Percentiles rank a stretch among this genome's conserved stretches.
Conservation (phyloP, 92 coral and sea anemone genomes). For the Pocillopora grandis region DNA sequence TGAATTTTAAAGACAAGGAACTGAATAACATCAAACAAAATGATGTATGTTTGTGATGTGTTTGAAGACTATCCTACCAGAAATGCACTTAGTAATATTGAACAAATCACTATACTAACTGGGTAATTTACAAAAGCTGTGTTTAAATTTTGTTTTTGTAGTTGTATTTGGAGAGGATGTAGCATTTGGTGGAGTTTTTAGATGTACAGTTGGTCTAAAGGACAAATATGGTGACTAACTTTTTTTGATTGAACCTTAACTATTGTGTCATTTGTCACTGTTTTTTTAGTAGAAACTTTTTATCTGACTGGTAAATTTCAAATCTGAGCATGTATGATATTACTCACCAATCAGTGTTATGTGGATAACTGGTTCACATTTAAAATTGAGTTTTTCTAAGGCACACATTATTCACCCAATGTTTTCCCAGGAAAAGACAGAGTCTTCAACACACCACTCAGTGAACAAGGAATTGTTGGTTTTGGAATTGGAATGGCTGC, state of each 20-base stretch:
- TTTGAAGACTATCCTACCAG: no score
- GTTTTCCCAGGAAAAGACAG: conserved; percentile 83
- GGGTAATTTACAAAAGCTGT: neutral
- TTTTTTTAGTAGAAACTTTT: neutral
- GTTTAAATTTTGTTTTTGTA: neutral
- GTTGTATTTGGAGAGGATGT: conserved; percentile 99
- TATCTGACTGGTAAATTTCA: neutral
- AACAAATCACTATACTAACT: neutral
- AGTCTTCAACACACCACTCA: conserved; percentile 94
- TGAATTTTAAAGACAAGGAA: no score
- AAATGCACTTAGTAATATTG: no score
- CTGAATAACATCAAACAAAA: no score
- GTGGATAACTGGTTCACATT: no score
- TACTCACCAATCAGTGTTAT: no score
- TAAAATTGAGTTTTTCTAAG: neutral
- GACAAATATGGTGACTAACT: conserved; percentile 80
- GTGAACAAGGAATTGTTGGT: conserved; percentile 99
- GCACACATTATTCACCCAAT: neutral
- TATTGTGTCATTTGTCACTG: neutral
- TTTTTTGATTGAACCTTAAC: no score
- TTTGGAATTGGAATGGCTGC: conserved; percentile 98
- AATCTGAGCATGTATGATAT: neutral
- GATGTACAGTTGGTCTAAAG: conserved; percentile 96
- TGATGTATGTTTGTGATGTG: no score
- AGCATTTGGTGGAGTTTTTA: conserved; percentile 97